These are phyloP conservation scores for Silurus aristotelis DNA, from an alignment of 2,797 vertebrate species.

Conservation along the genomic window DNA sequence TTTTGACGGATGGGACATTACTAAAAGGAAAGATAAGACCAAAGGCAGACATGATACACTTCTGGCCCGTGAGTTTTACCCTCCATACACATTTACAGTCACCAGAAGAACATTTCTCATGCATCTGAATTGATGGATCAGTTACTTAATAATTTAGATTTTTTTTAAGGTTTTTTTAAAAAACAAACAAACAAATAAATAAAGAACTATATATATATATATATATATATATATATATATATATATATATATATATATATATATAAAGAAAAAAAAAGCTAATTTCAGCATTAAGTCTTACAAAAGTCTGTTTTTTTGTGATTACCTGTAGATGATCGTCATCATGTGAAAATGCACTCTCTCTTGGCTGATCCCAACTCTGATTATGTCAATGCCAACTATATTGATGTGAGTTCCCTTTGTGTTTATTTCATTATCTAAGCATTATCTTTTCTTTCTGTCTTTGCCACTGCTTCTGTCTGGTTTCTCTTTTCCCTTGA, in stretches of 20 bases:
- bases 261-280: background rate
- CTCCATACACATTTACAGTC: constrained; percentile 1
- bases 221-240: too few species aligned
- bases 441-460: background rate
- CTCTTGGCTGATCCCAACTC: constrained; percentile 88
- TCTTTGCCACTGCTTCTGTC: background rate
- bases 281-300: constrained; percentile 6
- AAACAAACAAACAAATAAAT: too few species aligned
- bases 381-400: constrained; percentile 93
- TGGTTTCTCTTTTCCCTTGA: background rate
- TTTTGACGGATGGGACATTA: constrained; percentile 93
- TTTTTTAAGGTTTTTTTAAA: constrained; percentile 1
- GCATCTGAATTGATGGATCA: background rate
- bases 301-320: background rate
- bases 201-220: too few species aligned
- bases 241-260: too few species aligned
- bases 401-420: constrained; percentile 87
- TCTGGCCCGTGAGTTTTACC: constrained; percentile 70
- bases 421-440: background rate
- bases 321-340: constrained; percentile 83
- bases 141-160: background rate
- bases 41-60: constrained; percentile 82
- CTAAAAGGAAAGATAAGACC: constrained; percentile 93
- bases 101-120: background rate
- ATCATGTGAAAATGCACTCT: constrained; percentile 91